These are phyloP conservation scores for Pseudolycoriella hygida DNA, from an alignment of 2,888 invertebrate species.

Conservation along the genomic window DNA sequence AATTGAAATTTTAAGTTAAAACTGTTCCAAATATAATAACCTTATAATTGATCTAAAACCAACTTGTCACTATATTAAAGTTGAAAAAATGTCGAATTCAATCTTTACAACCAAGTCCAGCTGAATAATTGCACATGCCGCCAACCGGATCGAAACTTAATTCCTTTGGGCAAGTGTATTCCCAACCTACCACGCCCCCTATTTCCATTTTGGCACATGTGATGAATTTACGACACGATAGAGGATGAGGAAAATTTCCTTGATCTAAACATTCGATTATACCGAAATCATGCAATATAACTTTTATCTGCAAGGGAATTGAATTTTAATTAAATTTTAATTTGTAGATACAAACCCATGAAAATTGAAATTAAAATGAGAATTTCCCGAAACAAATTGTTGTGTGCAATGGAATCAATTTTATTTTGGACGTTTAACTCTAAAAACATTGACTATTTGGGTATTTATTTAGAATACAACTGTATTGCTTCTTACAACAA, in stretches of 20 bases:
- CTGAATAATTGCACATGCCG: conserved; percentile 81
- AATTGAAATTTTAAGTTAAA: too few relatives aligned
- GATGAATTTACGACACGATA: conserved; percentile 80
- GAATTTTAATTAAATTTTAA: not conserved
- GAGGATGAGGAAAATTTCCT: conserved; percentile 82
- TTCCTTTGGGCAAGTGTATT: conserved; percentile 73
- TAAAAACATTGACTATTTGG: too few relatives aligned
- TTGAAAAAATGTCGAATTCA: conserved; percentile 12
- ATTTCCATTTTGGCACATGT: conserved; percentile 73
- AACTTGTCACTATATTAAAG: not conserved
- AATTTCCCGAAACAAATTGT: not conserved
- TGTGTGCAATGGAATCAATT: not conserved
- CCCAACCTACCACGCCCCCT: conserved; percentile 64
- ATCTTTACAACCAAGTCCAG: conserved; percentile 60
- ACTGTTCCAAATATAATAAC: too few relatives aligned
- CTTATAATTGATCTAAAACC: too few relatives aligned
- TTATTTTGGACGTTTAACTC: not conserved
- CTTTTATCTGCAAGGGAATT: conserved; percentile 21
- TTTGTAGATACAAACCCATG: not conserved
- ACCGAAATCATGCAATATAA: conserved; percentile 45
- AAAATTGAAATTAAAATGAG: not conserved
- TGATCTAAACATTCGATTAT: conserved; percentile 71
- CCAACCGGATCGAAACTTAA: conserved; percentile 79
- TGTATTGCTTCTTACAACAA: too few relatives aligned
- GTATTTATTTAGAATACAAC: too few relatives aligned